Base-by-base conservation (phyloP, 2,113 vertebrate genomes). In the Psittacara wagleri region DNA sequence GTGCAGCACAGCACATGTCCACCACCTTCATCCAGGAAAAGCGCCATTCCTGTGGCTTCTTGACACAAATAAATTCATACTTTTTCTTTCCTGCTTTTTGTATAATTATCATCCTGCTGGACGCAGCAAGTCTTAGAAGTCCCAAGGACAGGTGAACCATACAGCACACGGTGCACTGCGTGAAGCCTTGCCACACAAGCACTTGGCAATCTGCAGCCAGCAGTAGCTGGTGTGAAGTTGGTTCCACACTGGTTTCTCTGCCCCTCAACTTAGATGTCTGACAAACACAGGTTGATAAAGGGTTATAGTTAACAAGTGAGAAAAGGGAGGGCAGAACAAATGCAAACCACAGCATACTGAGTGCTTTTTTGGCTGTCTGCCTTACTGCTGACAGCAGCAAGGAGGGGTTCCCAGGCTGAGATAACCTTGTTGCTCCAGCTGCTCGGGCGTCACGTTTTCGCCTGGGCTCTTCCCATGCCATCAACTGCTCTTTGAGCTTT, bases 81-180 rank as follows among this genome's bases (percentile, higher is more conserved):
- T 2, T 62, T 74, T 92, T 57, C 25, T 43, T 37, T 25, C 14
- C 67, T 11, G 28, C n/a, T 46, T 62, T 62, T 62, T 59, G 80
- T 64, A 22, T 0, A 13, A 69, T 29, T 17, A 54, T 22, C 27
- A 11, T 87, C 83, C 76, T 54, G 41, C 68, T 43, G 46, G 81
- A 19, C 3, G 3, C 22, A 44, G 9, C 23, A 57, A 69, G 31
- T 2, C 31, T 31, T 15, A 37, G 51, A 52, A 39, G 11, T 25
- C 27, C 51, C 52, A 75, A 48, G 76, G 64, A 28, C 66, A 5
- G 1, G 3, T 51, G 43, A 57, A 64, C 23, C 1, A 1, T 6
- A 11, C 4, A 70, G 52, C 37, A 23, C 18, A 5, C 1, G 1
- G 33, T 4, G 52, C 41, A 18, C 35, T 5, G 7, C 1, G 4